A percentile compares a stretch with the other conserved stretches of the same genome.
Evolutionary conservation across 2,888 invertebrate genomes (phyloP).

Genomic region (Apodemia zela): DNA sequence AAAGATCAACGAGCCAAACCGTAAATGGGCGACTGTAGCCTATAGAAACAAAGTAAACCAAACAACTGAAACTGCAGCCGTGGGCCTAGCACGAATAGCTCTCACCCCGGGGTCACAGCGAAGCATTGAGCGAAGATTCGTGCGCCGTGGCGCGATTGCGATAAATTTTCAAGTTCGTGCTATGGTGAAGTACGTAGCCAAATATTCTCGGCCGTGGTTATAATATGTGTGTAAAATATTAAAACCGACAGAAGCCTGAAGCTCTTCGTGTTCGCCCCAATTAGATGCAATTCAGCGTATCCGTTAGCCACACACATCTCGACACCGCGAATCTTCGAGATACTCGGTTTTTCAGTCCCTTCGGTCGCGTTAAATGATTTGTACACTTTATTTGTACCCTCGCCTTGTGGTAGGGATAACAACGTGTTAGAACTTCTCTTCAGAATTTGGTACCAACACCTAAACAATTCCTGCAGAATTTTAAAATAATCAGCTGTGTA

Average conservation of each 20-base stretch:
- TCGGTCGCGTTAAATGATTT: no score
- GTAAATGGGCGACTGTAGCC: slow-evolving; percentile 20
- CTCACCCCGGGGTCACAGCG: not conserved
- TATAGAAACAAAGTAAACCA: slow-evolving; percentile 31
- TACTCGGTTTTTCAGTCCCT: no score
- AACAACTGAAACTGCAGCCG: slow-evolving; percentile 29
- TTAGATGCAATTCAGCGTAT: not conserved
- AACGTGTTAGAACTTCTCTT: no score
- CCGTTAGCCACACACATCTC: no score
- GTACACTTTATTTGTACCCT: no score
- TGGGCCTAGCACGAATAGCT: not conserved
- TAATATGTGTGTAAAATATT: not conserved
- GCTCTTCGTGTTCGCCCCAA: not conserved
- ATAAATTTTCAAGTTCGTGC: not conserved
- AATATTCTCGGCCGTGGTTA: not conserved
- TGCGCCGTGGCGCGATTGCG: not conserved
- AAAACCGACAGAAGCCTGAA: not conserved
- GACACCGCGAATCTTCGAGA: no score
- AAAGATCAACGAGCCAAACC: slow-evolving; percentile 3
- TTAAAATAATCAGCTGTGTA: no score
- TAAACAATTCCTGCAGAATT: no score
- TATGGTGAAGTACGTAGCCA: no score
- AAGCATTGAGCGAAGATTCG: no score
- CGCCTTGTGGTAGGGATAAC: no score
- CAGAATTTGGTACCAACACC: no score